phyloP scores from a whole-genome alignment of 2,888 invertebrate species.

The Tryphoninae sp. region DNA sequence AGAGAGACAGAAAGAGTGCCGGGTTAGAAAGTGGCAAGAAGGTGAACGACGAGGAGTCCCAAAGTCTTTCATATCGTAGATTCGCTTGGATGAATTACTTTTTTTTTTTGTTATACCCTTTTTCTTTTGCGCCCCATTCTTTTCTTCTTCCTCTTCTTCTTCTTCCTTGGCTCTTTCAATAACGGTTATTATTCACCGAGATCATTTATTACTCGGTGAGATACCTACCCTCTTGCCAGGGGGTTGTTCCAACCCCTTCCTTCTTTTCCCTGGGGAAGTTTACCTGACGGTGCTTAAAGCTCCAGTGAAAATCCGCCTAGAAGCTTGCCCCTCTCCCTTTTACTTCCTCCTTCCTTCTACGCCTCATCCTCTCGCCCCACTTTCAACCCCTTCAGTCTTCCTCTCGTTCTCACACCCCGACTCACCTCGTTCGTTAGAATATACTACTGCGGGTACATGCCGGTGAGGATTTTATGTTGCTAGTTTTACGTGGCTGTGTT shows the following conservation, averaged over 20 bases:
- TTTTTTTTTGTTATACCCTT: neutral
- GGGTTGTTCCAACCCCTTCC: slow-evolving; percentile 21
- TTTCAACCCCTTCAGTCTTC: neutral
- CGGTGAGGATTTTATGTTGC: slow-evolving; percentile 15
- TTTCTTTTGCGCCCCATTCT: neutral
- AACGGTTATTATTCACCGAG: slow-evolving; percentile 73
- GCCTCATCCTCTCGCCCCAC: neutral
- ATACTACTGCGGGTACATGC: slow-evolving; percentile 32
- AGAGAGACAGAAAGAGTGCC: neutral
- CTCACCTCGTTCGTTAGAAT: slow-evolving; percentile 62
- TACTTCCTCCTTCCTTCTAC: neutral
- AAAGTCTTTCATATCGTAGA: slow-evolving; percentile 65
- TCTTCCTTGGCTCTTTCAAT: slow-evolving; percentile 67
- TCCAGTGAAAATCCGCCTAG: slow-evolving; percentile 51
- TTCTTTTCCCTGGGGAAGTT: slow-evolving; percentile 25
- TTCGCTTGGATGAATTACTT: neutral
- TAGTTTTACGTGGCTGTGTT: slow-evolving; percentile 2
- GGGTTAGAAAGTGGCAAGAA: slow-evolving; percentile 25
- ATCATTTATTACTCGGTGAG: slow-evolving; percentile 69
- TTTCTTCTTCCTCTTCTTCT: neutral
- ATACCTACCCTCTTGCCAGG: slow-evolving; percentile 27
- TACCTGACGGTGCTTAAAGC: slow-evolving; percentile 53
- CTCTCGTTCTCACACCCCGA: slow-evolving; percentile 44
- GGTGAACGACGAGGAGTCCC: slow-evolving; percentile 65
- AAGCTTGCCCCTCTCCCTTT: slow-evolving; percentile 47